Evolutionary conservation across 2,113 vertebrate species (phyloP).

Genomic region (Mugil cephalus): DNA sequence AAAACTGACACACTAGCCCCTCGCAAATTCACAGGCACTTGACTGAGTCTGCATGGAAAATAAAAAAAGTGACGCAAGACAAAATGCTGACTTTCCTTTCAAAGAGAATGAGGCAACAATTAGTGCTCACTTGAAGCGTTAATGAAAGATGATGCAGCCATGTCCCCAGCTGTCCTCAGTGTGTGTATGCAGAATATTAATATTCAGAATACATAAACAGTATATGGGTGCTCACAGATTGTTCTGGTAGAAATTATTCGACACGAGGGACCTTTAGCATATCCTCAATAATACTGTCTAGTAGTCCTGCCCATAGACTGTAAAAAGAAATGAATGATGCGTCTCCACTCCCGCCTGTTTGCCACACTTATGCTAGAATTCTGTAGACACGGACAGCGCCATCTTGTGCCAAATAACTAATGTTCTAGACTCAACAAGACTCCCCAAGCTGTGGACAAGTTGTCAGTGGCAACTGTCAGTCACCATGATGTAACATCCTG

Average conservation of each 20-base stretch:
- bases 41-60: neutral
- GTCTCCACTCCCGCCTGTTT: too few relatives aligned
- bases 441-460: too few relatives aligned
- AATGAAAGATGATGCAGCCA: constrained; percentile 30
- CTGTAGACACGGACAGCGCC: too few relatives aligned
- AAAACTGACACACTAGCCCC: constrained; percentile 12
- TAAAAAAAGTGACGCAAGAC: constrained; percentile 42
- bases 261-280: neutral
- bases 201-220: neutral
- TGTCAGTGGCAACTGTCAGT: too few relatives aligned
- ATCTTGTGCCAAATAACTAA: too few relatives aligned
- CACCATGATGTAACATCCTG: too few relatives aligned
- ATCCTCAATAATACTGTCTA: neutral
- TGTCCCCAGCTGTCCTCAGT: constrained; percentile 1
- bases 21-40: neutral
- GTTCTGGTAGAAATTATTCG: neutral
- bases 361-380: too few relatives aligned
- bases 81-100: constrained; percentile 66
- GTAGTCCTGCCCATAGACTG: neutral
- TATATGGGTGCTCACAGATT: neutral
- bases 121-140: constrained; percentile 24
- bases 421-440: too few relatives aligned
- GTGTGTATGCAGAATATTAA: rapidly evolving
- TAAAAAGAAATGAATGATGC: too few relatives aligned
- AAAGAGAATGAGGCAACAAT: constrained; percentile 62